Conservation (phyloP, 2,888 invertebrate species). For the Nemurella pictetii region DNA sequence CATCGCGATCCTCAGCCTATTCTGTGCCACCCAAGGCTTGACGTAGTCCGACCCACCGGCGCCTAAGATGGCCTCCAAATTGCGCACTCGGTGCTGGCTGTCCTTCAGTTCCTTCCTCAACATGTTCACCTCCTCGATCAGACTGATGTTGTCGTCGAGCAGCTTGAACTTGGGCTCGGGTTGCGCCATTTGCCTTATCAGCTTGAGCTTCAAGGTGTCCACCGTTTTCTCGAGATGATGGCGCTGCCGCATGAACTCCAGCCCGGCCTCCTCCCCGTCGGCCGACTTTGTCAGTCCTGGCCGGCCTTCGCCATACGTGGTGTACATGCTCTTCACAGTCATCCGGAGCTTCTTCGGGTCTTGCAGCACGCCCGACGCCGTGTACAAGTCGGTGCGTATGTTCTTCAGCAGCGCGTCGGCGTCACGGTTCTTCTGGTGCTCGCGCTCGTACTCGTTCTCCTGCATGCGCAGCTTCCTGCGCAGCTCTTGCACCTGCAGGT, state of each 20-base stretch:
- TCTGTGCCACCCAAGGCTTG: conserved; percentile 22
- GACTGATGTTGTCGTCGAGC: conserved; percentile 70
- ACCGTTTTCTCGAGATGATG: conserved; percentile 76
- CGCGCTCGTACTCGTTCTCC: conserved; percentile 68
- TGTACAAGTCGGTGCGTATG: conserved; percentile 80
- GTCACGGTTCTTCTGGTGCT: conserved; percentile 62
- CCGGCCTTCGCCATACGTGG: conserved; percentile 71
- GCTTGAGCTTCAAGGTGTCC: conserved; percentile 56
- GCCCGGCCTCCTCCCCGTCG: conserved; percentile 70
- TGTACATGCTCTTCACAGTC: conserved; percentile 61
- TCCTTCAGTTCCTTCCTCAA: conserved; percentile 66
- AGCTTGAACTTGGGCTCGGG: not conserved
- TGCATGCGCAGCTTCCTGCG: conserved; percentile 75
- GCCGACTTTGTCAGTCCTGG: conserved; percentile 68
- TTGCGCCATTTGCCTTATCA: not conserved
- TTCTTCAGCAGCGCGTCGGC: conserved; percentile 68
- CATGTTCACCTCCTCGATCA: conserved; percentile 77
- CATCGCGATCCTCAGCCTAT: conserved; percentile 51
- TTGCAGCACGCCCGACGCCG: conserved; percentile 76
- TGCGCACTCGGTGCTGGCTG: not conserved
- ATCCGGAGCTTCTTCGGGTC: conserved; percentile 67
- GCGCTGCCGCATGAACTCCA: conserved; percentile 78
- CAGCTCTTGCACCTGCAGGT: conserved; percentile 74
- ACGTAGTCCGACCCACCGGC: not conserved
- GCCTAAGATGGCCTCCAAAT: conserved; percentile 24